Conservation (phyloP, 2,797 vertebrate species). For the Syngnathus rostellatus region DNA sequence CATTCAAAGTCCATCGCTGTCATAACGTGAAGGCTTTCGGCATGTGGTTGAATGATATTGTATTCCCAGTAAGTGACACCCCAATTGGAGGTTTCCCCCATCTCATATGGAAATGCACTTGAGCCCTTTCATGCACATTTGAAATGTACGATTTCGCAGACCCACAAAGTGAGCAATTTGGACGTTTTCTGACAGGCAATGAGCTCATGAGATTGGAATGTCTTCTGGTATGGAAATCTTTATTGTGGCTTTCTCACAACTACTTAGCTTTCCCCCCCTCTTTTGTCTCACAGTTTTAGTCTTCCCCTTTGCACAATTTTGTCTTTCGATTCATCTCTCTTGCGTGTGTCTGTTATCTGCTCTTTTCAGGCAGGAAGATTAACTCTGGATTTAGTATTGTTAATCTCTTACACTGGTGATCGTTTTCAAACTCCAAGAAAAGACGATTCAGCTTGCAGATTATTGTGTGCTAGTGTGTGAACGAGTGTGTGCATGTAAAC, state of each 20-base stretch:
- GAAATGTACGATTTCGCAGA: constrained; percentile 30
- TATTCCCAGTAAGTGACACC: constrained; percentile 20
- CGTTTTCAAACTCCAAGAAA: constrained; percentile 18
- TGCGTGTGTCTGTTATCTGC: constrained; percentile 19
- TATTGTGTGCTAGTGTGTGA: constrained; percentile 32
- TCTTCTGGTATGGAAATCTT: constrained; percentile 52
- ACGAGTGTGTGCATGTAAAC: constrained; percentile 35
- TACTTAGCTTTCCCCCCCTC: constrained; percentile 17
- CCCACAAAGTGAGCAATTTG: constrained; percentile 16
- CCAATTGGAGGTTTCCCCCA: constrained; percentile 30
- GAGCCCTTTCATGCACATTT: constrained; percentile 32
- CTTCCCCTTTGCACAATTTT: constrained; percentile 8
- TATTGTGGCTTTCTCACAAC: constrained; percentile 48
- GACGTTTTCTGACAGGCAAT: constrained; percentile 54
- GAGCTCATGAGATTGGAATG: constrained; percentile 68
- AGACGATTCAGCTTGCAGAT: constrained; percentile 28
- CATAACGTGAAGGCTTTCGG: constrained; percentile 14
- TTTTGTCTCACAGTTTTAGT: constrained; percentile 33
- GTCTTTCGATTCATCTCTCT: constrained; percentile 4
- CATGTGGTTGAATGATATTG: constrained; percentile 4
- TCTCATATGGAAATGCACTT: constrained; percentile 29
- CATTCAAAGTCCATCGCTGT: constrained; percentile 10
- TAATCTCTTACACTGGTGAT: constrained; percentile 29
- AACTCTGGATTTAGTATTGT: constrained; percentile 34
- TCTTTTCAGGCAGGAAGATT: constrained; percentile 19